Evolutionary conservation across 2,113 vertebrate genomes (phyloP).

Genomic region (Steatornis caripensis): DNA sequence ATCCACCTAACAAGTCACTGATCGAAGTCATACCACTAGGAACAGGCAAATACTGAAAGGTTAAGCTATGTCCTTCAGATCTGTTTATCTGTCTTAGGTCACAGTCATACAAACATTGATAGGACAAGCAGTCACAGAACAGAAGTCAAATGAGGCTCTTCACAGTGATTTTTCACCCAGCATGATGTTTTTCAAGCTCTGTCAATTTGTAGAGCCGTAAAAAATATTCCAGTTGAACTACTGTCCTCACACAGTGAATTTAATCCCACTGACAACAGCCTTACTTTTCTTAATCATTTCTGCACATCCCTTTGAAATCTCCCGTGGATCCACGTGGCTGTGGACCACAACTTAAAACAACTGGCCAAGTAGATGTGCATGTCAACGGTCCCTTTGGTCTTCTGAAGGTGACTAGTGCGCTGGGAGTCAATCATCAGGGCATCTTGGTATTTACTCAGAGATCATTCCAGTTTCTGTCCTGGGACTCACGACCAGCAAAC

Average conservation of each 20-base stretch:
- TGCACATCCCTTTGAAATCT: neutral
- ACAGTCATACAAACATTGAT: neutral
- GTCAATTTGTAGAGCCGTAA: neutral
- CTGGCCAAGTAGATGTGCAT: neutral
- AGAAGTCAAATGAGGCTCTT: neutral
- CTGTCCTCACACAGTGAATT: neutral
- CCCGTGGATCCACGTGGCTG: neutral
- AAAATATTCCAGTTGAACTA: neutral
- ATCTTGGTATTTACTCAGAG: neutral
- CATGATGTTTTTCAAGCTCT: conserved; percentile 14
- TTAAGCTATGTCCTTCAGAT: neutral
- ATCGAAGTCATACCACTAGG: neutral
- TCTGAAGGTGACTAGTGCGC: neutral
- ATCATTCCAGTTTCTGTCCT: neutral
- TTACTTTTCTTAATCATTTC: neutral
- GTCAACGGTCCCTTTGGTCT: neutral
- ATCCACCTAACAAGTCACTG: conserved; percentile 6
- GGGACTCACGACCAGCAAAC: neutral
- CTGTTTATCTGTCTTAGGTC: conserved; percentile 1
- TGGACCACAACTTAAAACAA: neutral
- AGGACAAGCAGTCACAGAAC: neutral
- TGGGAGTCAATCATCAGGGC: neutral
- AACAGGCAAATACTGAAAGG: neutral
- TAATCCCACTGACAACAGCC: neutral
- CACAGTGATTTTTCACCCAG: neutral